Evolutionary conservation across 2,888 invertebrate genomes (phyloP).

Genomic region (Mimachlamys varia): DNA sequence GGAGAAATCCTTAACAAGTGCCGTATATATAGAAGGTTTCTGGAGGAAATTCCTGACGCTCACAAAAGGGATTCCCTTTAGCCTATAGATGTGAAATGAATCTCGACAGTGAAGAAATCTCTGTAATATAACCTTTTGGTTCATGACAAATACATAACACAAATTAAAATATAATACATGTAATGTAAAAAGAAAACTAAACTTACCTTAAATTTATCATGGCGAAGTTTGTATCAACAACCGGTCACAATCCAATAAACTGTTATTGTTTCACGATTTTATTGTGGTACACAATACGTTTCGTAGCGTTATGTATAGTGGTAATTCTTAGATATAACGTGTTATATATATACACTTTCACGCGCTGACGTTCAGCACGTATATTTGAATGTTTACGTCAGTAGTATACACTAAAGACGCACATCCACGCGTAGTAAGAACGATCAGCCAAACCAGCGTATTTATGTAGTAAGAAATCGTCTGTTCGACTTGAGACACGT

Average conservation of each 20-base stretch:
- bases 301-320: too few species aligned
- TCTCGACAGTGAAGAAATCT: too few species aligned
- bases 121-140: too few species aligned
- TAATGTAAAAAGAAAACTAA: not conserved
- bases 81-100: too few species aligned
- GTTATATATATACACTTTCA: not conserved
- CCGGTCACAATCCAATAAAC: not conserved
- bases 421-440: not conserved
- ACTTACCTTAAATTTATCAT: slow-evolving; percentile 28
- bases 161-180: too few species aligned
- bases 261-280: not conserved
- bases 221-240: not conserved
- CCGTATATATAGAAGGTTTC: too few species aligned
- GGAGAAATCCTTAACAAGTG: too few species aligned
- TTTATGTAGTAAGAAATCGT: not conserved
- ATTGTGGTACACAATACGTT: too few species aligned
- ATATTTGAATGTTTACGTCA: not conserved
- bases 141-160: too few species aligned
- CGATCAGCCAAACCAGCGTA: too few species aligned
- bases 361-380: not conserved
- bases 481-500: not conserved
- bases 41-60: too few species aligned
- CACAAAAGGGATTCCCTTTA: too few species aligned
- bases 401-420: not conserved
- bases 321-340: not conserved